Base-by-base conservation (phyloP, 2,888 invertebrate genomes). In the Thelaira solivaga region DNA sequence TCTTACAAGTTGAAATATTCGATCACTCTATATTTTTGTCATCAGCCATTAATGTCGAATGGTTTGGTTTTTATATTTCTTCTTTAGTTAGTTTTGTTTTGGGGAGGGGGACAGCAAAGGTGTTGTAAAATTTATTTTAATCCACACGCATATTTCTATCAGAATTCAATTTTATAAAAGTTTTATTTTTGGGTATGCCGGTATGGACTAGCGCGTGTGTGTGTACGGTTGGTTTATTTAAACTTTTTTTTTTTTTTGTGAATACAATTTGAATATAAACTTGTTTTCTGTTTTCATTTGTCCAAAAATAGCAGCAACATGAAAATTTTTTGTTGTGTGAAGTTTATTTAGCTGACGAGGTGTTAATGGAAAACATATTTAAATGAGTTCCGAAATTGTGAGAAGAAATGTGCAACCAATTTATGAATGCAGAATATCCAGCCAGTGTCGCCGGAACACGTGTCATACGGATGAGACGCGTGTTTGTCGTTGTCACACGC, bases 331-430 rank as follows among this genome's bases (percentile, higher is more conserved):
- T 62, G 31, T 36, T 31, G 34, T 39, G 36, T 45, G 8, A 59
- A 65, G 36, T 53, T 65, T 45, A 51, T 71, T 76, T 29, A 20
- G 65, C 18, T 62, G 77, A 62, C 22, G 67, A 80, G 73, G 81
- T 81, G 80, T 77, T 81, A 81, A 81, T 80, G 69, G 79, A 75
- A 68, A 75, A 36, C 76, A 76, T 80, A 81, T 79, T 80, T 74
- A 80, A 80, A 81, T 81, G 67, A 76, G 67, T 62, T 72, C 51
- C 39, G 16, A 72, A 76, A 39, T 55, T 76, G 59, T 72, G 45
- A 72, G 51, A n/a, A n/a, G n/a, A 34, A 76, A 55, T 41, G 57
- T 49, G 45, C 67, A 67, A 41, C 49, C 24, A 43, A 67, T 72
- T 67, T 68, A 47, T 65, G 49, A n/a, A 67, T 68, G 68, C 71